phyloP scores from a whole-genome alignment of 1,140 invertebrate genomes.

The Drosophila takahashii region DNA sequence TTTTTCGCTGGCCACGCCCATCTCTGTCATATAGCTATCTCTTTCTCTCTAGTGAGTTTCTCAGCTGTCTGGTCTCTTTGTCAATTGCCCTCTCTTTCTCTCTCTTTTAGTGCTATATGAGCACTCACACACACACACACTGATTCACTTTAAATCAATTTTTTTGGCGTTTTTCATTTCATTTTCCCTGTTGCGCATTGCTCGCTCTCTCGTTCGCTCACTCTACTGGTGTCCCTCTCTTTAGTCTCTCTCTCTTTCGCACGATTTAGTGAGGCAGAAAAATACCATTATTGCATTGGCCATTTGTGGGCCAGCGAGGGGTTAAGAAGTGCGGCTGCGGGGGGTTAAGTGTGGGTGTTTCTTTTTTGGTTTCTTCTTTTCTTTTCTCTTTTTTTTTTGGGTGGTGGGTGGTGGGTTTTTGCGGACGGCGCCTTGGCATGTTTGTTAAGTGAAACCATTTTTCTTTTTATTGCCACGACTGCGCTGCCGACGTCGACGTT shows the following conservation, averaged over 20 bases:
- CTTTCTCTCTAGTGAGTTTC: constrained; percentile 10
- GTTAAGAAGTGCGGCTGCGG: constrained; percentile 6
- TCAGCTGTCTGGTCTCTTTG: not conserved
- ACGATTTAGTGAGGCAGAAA: constrained; percentile 66
- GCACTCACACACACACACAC: constrained; percentile 37
- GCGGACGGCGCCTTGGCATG: constrained; percentile 69
- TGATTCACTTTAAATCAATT: constrained; percentile 82
- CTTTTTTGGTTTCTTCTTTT: not conserved
- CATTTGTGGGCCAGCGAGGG: constrained; percentile 13
- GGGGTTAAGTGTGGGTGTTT: constrained; percentile 6
- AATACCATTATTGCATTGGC: constrained; percentile 74
- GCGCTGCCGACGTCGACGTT: constrained; percentile 9
- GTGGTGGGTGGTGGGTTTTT: constrained; percentile 25
- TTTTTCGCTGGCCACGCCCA: constrained; percentile 69
- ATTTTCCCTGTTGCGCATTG: constrained; percentile 72
- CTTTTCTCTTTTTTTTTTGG: not conserved
- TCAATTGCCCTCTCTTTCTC: constrained; percentile 7
- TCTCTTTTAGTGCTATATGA: not conserved
- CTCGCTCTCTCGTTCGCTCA: constrained; percentile 34
- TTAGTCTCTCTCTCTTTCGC: constrained; percentile 26
- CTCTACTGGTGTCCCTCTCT: constrained; percentile 8
- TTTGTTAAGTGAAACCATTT: constrained; percentile 84
- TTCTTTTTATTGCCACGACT: constrained; percentile 69
- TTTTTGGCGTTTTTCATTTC: constrained; percentile 80
- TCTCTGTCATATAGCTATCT: constrained; percentile 25